phyloP scores from a whole-genome alignment of 1,140 invertebrate genomes.

The Pantala flavescens region DNA sequence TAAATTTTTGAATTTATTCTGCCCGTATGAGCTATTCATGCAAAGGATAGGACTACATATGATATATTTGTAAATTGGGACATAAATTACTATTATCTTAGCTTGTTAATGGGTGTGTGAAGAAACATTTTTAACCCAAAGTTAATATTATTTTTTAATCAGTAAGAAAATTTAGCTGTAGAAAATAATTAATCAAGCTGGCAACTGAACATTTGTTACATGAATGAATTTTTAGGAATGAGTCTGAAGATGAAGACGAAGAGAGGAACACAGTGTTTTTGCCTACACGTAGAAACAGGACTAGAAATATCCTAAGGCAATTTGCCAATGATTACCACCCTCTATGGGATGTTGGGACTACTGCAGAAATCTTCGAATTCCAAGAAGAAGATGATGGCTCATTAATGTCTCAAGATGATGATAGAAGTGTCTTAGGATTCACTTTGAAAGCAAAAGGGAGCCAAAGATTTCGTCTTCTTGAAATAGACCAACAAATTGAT shows the following conservation, averaged over 20 bases:
- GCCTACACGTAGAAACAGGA: background rate
- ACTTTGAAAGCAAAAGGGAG: constrained; percentile 51
- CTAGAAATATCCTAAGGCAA: background rate
- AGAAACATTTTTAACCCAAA: too few species aligned
- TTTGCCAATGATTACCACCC: constrained; percentile 16
- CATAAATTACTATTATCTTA: too few species aligned
- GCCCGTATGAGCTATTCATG: too few species aligned
- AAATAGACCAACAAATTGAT: constrained; percentile 36
- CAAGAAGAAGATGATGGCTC: constrained; percentile 33
- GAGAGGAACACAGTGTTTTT: background rate
- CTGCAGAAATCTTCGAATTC: constrained; percentile 61
- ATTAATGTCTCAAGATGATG: constrained; percentile 13
- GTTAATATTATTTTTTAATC: too few species aligned
- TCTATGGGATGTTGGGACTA: constrained; percentile 44
- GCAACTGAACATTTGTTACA: too few species aligned
- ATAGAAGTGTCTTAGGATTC: constrained; percentile 27
- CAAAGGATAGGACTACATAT: too few species aligned
- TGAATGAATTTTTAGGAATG: background rate
- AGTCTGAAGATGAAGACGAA: background rate
- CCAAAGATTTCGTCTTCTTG: constrained; percentile 50
- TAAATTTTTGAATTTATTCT: too few species aligned
- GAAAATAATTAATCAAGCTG: too few species aligned
- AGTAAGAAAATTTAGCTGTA: too few species aligned
- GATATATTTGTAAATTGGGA: too few species aligned
- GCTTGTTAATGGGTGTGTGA: too few species aligned